phyloP scores from a whole-genome alignment of 2,797 vertebrate species.

The Helicolenus hilgendorfi region DNA sequence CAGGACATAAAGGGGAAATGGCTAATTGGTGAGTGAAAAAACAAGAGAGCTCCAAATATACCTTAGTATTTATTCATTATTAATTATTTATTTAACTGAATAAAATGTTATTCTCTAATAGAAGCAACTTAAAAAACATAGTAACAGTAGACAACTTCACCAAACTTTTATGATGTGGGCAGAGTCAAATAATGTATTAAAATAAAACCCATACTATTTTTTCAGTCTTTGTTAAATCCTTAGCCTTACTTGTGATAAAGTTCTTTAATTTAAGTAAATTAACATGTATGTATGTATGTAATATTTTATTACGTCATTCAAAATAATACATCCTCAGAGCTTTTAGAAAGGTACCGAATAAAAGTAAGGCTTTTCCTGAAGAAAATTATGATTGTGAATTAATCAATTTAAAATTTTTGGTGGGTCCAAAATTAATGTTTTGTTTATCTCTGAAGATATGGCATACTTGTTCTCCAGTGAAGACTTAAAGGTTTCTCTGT shows the following conservation, averaged over 20 bases:
- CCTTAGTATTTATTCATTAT: not conserved
- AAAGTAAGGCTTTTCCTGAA: too few relatives aligned
- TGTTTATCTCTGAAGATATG: too few relatives aligned
- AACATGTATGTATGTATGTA: not conserved
- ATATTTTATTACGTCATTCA: not conserved
- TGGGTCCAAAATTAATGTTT: too few relatives aligned
- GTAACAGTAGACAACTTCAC: not conserved
- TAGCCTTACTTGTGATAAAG: not conserved
- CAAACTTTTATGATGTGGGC: too few relatives aligned
- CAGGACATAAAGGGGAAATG: slow-evolving; percentile 85
- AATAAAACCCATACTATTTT: not conserved
- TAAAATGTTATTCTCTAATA: not conserved
- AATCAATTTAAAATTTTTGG: too few relatives aligned
- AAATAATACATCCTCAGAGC: too few relatives aligned
- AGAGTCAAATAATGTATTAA: not conserved
- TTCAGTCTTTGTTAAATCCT: not conserved
- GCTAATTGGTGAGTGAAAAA: slow-evolving; percentile 88
- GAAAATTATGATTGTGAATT: too few relatives aligned
- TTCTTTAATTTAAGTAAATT: not conserved
- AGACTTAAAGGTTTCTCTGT: not conserved
- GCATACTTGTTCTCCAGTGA: not conserved
- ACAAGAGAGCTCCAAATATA: not conserved
- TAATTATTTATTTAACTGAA: not conserved
- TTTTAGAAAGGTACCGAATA: too few relatives aligned
- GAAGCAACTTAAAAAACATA: not conserved